These are phyloP conservation scores for Brachionus angularis DNA, from an alignment of 1,140 invertebrate species.

Conservation along the genomic window DNA sequence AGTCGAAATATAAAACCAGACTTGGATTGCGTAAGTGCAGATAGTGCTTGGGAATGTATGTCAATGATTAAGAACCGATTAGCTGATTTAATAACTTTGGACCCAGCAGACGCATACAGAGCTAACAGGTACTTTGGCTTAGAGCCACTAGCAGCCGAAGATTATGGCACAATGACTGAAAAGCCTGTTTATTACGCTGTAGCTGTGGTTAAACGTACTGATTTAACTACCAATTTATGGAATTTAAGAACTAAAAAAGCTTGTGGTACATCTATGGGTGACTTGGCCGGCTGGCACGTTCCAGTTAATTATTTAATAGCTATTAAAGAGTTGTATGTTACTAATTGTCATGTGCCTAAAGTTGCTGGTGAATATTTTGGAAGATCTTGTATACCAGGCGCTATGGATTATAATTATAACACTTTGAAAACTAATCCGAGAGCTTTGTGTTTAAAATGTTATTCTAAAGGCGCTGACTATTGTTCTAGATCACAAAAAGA, in stretches of 20 bases:
- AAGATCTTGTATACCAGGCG: slow-evolving; percentile 82
- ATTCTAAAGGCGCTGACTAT: slow-evolving; percentile 74
- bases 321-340: slow-evolving; percentile 84
- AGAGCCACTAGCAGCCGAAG: slow-evolving; percentile 56
- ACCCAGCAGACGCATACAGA: slow-evolving; percentile 57
- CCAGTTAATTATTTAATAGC: slow-evolving; percentile 85
- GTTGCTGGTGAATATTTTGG: slow-evolving; percentile 83
- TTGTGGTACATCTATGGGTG: slow-evolving; percentile 84
- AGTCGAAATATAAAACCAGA: slow-evolving; percentile 82
- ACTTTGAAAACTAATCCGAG: slow-evolving; percentile 72
- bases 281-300: slow-evolving; percentile 89
- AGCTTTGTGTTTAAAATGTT: slow-evolving; percentile 86
- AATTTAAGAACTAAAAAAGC: slow-evolving; percentile 60
- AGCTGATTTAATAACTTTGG: slow-evolving; percentile 61
- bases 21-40: slow-evolving; percentile 76
- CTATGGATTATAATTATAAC: slow-evolving; percentile 74
- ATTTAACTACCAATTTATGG: slow-evolving; percentile 57
- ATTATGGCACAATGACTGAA: slow-evolving; percentile 55
- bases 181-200: slow-evolving; percentile 53
- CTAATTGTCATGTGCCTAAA: slow-evolving; percentile 80
- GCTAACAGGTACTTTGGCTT: slow-evolving; percentile 56
- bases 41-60: slow-evolving; percentile 85
- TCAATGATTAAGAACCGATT: slow-evolving; percentile 66
- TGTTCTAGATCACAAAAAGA: slow-evolving; percentile 78
- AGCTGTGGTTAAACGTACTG: slow-evolving; percentile 52